Evolutionary conservation across 2,797 vertebrate genomes (phyloP), one percentile per base, ranked within the genome.

Genomic region (Cyclopterus lumpus): DNA sequence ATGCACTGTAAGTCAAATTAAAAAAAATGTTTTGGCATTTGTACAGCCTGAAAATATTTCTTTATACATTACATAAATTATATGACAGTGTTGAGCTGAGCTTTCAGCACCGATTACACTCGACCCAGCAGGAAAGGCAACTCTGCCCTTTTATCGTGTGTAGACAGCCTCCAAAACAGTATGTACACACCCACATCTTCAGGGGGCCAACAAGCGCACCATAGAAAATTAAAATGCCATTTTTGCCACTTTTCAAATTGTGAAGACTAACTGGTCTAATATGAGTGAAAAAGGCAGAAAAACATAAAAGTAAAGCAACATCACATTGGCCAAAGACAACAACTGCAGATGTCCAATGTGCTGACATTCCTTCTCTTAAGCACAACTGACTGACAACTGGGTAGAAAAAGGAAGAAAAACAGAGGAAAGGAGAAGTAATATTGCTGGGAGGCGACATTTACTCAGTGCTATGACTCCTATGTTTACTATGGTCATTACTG

Each of bases 101-200:
- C 53, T 65, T 64, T 60, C 8, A 3, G 55, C 55, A n/a, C 3
- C 0, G 16, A 54, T 30, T 7, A 10, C 6, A 1, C 15, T 54
- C 28, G 55, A 54, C 66, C 54, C 40, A 62, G 68, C 49, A 26
- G 44, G 12, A 20, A 71, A 80, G 8, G 66, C 67, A 76, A 73
- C 61, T 79, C 80, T 1, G 71, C 34, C 70, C 75, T 20, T 60
- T 65, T 18, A 22, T 55, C 26, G 57, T 77, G 71, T 84, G 88
- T 81, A 86, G 82, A 83, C 88, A 67, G 74, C 79, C 77, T 82
- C 32, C 7, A 40, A 79, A 82, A 88, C 93, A 79, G 80, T 97
- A 97, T 98, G 94, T 98, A 97, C 96, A 97, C 95, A 96, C 93
- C 95, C 93, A 94, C 92, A 94, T 95, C 91, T 94, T 94, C 90